These are phyloP conservation scores for Tadarida brasiliensis DNA, from an alignment of 2,797 vertebrate species.

Conservation along the genomic window DNA sequence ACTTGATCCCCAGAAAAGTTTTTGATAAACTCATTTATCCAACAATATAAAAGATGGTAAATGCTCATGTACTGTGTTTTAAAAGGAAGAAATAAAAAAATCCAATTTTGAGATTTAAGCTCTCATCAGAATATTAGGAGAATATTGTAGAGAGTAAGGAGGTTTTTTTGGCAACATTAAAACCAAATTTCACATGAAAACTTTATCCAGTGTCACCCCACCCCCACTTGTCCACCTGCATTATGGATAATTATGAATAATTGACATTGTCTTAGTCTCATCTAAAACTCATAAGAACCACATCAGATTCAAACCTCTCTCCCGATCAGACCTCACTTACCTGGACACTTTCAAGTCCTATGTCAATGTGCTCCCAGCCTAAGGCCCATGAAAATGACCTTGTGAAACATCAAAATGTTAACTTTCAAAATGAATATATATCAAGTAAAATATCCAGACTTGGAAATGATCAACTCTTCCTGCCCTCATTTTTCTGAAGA, in stretches of 20 bases:
- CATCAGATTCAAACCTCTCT: not conserved
- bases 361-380: not conserved
- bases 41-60: not conserved
- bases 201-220: not conserved
- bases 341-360: not conserved
- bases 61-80: not conserved
- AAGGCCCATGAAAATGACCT: not conserved
- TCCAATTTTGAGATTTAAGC: not conserved
- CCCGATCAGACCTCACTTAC: not conserved
- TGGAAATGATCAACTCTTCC: not conserved
- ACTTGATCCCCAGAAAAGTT: not conserved
- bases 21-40: not conserved
- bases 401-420: not conserved
- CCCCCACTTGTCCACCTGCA: not conserved
- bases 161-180: not conserved
- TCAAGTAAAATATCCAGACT: not conserved
- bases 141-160: not conserved
- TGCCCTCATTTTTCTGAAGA: not conserved
- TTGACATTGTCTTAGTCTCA: not conserved
- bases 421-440: not conserved
- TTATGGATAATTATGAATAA: not conserved
- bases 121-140: not conserved
- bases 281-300: not conserved
- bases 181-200: not conserved
- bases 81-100: slow-evolving; percentile 42